These are phyloP conservation scores for Oligia fasciuncula DNA, from an alignment of 2,888 invertebrate species.

Conservation along the genomic window DNA sequence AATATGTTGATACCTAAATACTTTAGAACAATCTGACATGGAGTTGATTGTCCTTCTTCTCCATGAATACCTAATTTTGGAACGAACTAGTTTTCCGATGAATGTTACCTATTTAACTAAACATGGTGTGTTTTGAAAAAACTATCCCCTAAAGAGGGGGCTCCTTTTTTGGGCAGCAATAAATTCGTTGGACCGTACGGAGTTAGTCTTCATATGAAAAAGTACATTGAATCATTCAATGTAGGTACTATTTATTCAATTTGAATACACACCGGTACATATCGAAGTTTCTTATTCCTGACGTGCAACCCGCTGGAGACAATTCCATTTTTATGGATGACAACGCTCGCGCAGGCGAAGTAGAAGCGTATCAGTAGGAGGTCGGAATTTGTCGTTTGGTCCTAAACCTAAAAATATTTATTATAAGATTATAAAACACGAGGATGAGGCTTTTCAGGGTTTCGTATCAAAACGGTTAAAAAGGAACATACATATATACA, in stretches of 20 bases:
- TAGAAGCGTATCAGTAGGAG: not conserved
- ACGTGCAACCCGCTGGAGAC: not conserved
- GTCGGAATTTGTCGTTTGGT: not conserved
- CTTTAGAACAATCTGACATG: not conserved
- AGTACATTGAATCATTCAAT: no score
- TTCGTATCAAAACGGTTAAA: no score
- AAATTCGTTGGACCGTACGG: slow-evolving; percentile 2
- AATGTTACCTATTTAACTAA: not conserved
- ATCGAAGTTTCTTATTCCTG: not conserved
- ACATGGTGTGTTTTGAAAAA: not conserved
- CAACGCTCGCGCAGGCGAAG: not conserved
- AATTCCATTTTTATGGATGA: not conserved
- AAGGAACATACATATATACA: no score
- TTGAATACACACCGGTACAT: not conserved
- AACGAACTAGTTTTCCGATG: not conserved
- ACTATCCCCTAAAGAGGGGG: not conserved
- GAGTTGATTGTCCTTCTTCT: not conserved
- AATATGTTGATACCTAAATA: not conserved
- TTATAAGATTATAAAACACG: no score
- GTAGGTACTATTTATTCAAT: no score
- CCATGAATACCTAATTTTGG: not conserved
- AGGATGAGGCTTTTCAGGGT: no score
- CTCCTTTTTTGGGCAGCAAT: not conserved
- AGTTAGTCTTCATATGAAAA: slow-evolving; percentile 11
- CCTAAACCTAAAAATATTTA: no score